Base-by-base conservation (phyloP, 2,113 vertebrate genomes). In the Tupaia tana region DNA sequence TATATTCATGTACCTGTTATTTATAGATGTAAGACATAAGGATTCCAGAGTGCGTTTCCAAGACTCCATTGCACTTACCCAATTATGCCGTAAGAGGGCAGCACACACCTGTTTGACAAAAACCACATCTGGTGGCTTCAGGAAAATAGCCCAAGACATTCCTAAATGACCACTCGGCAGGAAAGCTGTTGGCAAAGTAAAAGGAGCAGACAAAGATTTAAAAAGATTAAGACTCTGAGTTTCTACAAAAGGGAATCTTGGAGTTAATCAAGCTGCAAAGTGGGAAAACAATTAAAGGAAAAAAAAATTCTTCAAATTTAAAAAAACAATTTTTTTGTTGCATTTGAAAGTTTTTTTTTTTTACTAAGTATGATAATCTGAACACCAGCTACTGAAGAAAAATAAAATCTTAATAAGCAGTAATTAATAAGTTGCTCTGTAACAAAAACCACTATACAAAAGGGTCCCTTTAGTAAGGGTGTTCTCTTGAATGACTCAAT, bases 171-270 rank as follows among this genome's bases (percentile, higher is more conserved):
- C 81, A 63, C 69, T 75, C 24, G 84, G 20, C 84, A 88, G 43
- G n/a, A 87, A 80, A 75, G 9, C 85, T 67, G 4, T 67, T 67
- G 20, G 56, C 67, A 92, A 70, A 92, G 52, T 10, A 52, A 78
- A 92, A 96, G 83, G 54, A 43, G 3, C 61, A 84, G 61, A 16
- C 2, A 59, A 29, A 34, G 24, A 63, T 71, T 80, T 27, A 1
- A 61, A 61, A 61, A 61, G 14, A 59, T 78, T 52, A 87, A 95
- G 92, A 90, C 92, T 93, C 90, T 91, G 92, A 95, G 77, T 93
- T 95, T 97, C 91, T 97, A 95, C 93, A 92, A 96, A 97, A 97
- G 86, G n/a, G 71, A 92, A 96, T 61, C 31, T 69, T 89, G 71
- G 34, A 83, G 73, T 67, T 90, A 75, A 90, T 93, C 58, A 80